These are phyloP conservation scores for Numida meleagris DNA, from an alignment of 2,113 vertebrate genomes.

Conservation along the genomic window DNA sequence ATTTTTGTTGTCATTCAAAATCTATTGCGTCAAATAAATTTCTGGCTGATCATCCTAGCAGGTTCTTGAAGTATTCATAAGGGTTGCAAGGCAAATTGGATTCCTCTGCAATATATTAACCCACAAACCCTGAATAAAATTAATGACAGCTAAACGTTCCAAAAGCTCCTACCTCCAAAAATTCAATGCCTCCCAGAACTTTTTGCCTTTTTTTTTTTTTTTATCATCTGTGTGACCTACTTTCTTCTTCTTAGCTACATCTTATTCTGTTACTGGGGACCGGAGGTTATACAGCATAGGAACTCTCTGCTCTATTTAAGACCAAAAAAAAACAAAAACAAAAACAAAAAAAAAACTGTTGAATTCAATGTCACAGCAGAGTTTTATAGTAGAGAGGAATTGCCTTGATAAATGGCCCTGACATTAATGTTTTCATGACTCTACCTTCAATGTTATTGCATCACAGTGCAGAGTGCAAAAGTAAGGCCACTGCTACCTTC, in stretches of 20 bases:
- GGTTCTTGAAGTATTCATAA: constrained; percentile 16
- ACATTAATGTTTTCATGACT: constrained; percentile 79
- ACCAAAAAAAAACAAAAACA: constrained; percentile 65
- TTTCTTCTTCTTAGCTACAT: constrained; percentile 57
- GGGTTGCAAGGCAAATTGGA: background rate
- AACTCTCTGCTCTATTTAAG: constrained; percentile 70
- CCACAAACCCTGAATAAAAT: background rate
- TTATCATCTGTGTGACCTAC: constrained; percentile 5
- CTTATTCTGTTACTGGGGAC: constrained; percentile 34
- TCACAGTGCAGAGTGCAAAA: constrained; percentile 72
- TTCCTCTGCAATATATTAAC: background rate
- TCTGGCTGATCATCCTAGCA: background rate
- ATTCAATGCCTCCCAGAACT: background rate
- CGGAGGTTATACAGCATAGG: constrained; percentile 25
- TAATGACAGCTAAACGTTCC: background rate
- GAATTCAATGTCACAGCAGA: constrained; percentile 73
- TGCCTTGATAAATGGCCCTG: constrained; percentile 81
- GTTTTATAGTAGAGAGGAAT: constrained; percentile 75
- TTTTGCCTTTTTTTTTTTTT: no score
- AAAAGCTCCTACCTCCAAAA: background rate
- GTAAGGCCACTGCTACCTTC: constrained; percentile 70
- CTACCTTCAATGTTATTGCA: constrained; percentile 79
- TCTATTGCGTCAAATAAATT: constrained; percentile 4
- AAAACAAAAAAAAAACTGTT: constrained; percentile 59
- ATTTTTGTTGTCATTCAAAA: constrained; percentile 43